Evolutionary conservation across 2,113 vertebrate species (phyloP), one percentile per base, ranked within the genome.

Genomic region (Pseudopodoces humilis): DNA sequence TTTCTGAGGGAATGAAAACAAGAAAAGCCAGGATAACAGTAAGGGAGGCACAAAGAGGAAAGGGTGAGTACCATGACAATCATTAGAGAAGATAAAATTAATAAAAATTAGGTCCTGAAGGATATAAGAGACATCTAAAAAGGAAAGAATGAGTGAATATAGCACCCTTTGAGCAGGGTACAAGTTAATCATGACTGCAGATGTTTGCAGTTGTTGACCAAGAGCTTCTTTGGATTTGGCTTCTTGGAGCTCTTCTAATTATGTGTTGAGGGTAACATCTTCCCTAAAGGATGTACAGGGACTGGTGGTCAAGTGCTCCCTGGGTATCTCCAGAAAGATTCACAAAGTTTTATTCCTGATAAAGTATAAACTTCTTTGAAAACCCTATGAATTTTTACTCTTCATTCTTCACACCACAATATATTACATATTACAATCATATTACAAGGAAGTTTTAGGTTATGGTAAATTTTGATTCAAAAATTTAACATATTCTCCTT

Each of bases 401-500:
- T 84, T 60, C 7, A 15, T 59, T 74, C 59, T 77, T 86, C 22
- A 27, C 21, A 69, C 11, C 10, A 31, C 11, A 78, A 39, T 4
- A 43, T 43, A 43, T 43, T 43, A n/a, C 0, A 0, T 67, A 11
- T 58, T 69, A 31, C 7, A 10, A 35, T 39, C 39, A 12, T 39
- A 39, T 39, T 39, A 39, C 13, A 62, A 49, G 16, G 27, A 84
- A 62, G 1, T 63, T 90, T 43, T 71, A 43, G 15, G 7, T 46
- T 64, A 44, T 24, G 16, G 14, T 85, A 60, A 33, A 47, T 71
- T 82, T 72, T 71, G 5, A 33, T 89, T 82, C 16, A 52, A 76
- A 25, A 69, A 13, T 3, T 39, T 65, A 72, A 77, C 3, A 3
- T 46, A 53, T 28, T 83, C 10, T 60, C 22, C 43, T 50, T 75